Base-by-base conservation (phyloP, 2,888 invertebrate genomes). In the Eupeodes latifasciatus region DNA sequence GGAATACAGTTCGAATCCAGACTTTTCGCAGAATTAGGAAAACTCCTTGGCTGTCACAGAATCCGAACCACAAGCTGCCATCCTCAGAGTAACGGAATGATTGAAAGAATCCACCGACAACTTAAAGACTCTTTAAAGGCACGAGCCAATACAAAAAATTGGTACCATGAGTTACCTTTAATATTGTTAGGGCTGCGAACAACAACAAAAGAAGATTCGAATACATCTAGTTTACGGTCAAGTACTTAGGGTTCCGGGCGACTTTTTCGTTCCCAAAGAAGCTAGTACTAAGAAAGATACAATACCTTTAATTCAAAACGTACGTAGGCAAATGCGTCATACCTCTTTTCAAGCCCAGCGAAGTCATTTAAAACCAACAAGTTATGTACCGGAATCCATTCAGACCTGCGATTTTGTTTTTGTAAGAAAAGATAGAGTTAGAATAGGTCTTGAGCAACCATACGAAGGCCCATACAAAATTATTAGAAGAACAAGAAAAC, bases 171-270 rank as follows among this genome's bases (percentile, higher is more conserved):
- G 19, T 19, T 19, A 19, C 19, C 19, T 19, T 19, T 19, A 19
- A 55, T 55, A 19, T 10, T 55, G 16, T 55, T 55, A 55, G 16
- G 55, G 7, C 19, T 55, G 5, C 55, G 16, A 55, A 55, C 55
- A 53, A 53, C 53, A 53, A 53, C 16, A 53, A 53, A 53, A 53
- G 53, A 53, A 34, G 61, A 36, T 61, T 61, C 34, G 61, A n/a
- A 61, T 61, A 10, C 61, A 10, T 36, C 27, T 36, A 61, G 61
- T 61, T 36, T 27, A 36, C 14, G 49, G 49, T 51, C 4, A 51
- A 51, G n/a, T n/a, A 51, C 49, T 51, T 51, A 51, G n/a, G n/a
- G 19, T 16, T 55, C 55, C 55, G 4, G 16, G 36, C 9, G 61
- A 40, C 14, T 14, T 62, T 34, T 16, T 55, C 10, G 55, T 55